Base-by-base conservation (phyloP, 2,797 vertebrate species). In the Philypnodon macrostomus region DNA sequence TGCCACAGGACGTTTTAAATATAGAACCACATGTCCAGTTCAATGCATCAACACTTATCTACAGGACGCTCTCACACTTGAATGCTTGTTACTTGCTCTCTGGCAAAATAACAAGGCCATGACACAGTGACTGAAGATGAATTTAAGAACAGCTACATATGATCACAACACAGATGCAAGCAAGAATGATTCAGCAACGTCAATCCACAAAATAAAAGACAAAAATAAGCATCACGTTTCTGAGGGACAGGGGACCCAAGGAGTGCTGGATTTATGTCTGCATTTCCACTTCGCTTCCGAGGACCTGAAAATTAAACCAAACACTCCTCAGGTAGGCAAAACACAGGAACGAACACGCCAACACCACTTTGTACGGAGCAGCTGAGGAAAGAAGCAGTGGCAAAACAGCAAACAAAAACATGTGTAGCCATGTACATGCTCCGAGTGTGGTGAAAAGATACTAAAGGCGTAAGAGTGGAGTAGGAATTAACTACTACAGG, bases 251-350 rank as follows among this genome's bases (percentile, higher is more conserved):
- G 77, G 75, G 81, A 85, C 72, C 67, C 70, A 67, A 87, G 77
- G 78, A 82, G 80, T 83, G 77, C 85, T 84, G 79, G 80, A 88
- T 85, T 85, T 82, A 87, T 85, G 78, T 85, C 80, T 57, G 73
- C 47, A 64, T 81, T 85, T 73, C 83, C 83, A 30, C 79, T 81
- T 70, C 77, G 52, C 77, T 82, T 84, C 83, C 76, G 51, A 69
- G 75, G 79, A 85, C 85, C 85, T 87, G 79, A 49, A 83, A 85
- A 79, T 85, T 87, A 80, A 85, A 85, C 85, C 81, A 85, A 87
- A 85, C 83, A 85, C 83, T 87, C 83, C 84, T 85, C 79, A 80
- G 69, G 73, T 58, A 67, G 69, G 61, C 24, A 41, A 0, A 70
- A 76, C 27, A 80, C 65, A 58, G 37, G 57, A 48, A 47, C 21